Evolutionary conservation across 2,113 vertebrate genomes (phyloP).

Genomic region (Phoenicopterus ruber): DNA sequence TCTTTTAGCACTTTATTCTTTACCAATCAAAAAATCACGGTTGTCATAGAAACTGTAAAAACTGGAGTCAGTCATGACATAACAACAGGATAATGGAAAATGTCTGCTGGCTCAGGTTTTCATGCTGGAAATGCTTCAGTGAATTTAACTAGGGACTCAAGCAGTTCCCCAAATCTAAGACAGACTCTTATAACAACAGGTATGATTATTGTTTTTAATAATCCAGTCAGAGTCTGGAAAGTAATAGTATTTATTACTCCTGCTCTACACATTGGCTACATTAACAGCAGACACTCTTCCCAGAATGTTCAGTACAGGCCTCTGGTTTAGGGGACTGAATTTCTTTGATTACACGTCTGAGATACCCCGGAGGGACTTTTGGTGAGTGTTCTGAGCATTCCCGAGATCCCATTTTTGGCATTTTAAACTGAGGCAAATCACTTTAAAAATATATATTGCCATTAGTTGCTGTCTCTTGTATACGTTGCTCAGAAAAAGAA

Average conservation of each 20-base stretch:
- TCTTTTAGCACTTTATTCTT: conserved; percentile 47
- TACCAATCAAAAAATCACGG: conserved; percentile 62
- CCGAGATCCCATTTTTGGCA: neutral
- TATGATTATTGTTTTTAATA: neutral
- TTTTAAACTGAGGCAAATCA: neutral
- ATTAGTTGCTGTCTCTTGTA: neutral
- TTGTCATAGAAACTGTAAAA: conserved; percentile 75
- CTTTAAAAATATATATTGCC: neutral
- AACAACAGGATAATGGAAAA: conserved; percentile 50
- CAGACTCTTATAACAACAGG: neutral
- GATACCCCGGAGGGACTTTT: neutral
- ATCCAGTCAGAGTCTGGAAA: neutral
- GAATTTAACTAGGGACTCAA: conserved; percentile 22
- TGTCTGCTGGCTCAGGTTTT: conserved; percentile 41
- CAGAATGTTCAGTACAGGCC: neutral
- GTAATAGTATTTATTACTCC: neutral
- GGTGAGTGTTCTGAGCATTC: neutral
- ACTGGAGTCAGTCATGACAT: conserved; percentile 61
- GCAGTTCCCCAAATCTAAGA: neutral
- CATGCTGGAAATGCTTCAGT: neutral
- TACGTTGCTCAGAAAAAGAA: neutral
- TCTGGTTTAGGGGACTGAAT: neutral
- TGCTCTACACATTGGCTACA: neutral
- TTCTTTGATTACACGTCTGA: neutral
- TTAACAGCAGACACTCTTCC: neutral